A percentile compares a stretch with the other conserved stretches of the same genome.
phyloP scores from a whole-genome alignment of 2,113 vertebrate species.

The Chaetura pelagica region DNA sequence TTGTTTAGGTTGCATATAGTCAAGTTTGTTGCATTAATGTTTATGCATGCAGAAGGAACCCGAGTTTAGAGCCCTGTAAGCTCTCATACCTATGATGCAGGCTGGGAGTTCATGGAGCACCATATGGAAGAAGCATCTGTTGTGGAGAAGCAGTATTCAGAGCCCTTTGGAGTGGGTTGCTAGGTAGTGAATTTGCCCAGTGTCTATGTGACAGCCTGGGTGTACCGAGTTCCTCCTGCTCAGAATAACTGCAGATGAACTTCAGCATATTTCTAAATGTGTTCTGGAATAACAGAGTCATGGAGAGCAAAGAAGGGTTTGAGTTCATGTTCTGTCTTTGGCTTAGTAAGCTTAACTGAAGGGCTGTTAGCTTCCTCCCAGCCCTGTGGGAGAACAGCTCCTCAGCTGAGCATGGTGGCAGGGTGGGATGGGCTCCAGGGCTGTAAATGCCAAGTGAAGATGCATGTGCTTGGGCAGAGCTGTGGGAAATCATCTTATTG shows the following conservation, averaged over 20 bases:
- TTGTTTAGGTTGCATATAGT: background rate
- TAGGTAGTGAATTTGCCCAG: background rate
- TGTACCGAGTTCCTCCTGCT: background rate
- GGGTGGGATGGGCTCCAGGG: background rate
- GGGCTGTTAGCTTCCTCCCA: background rate
- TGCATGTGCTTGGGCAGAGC: background rate
- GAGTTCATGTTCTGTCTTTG: background rate
- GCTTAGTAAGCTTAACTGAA: background rate
- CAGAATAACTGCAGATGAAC: background rate
- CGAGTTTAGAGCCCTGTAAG: background rate
- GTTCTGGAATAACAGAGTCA: background rate
- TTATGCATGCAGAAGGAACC: background rate
- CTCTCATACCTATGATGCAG: background rate
- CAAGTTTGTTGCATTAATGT: background rate
- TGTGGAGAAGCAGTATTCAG: background rate
- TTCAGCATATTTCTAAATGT: background rate
- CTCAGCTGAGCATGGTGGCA: background rate
- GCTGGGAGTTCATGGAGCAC: background rate
- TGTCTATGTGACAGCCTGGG: background rate
- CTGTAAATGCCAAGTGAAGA: background rate
- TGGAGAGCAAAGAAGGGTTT: background rate
- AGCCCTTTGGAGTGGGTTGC: slow-evolving; percentile 1
- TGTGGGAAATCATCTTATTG: background rate
- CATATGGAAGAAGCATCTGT: slow-evolving; percentile 50
- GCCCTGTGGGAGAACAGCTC: background rate